These are phyloP conservation scores for Ceyx melanurus DNA, from an alignment of 2,113 vertebrate genomes.

Conservation along the genomic window DNA sequence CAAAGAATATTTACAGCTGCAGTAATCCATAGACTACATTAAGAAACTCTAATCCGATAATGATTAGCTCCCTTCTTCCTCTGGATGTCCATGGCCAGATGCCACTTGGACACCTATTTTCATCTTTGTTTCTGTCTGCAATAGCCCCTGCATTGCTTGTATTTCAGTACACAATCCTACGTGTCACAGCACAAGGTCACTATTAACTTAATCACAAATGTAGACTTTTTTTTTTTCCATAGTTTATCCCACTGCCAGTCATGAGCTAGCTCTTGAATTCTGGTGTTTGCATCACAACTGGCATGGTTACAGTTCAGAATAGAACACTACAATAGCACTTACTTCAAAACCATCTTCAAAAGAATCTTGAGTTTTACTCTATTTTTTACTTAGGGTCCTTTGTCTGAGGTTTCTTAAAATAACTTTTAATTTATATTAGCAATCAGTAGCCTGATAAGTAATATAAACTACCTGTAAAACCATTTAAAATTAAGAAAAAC, in stretches of 20 bases:
- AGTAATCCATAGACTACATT: conserved; percentile 37
- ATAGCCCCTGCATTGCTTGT: neutral
- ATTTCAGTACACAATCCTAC: neutral
- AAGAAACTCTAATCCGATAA: conserved; percentile 29
- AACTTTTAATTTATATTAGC: neutral
- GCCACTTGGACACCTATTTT: neutral
- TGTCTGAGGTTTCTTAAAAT: neutral
- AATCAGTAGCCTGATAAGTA: neutral
- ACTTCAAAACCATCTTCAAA: neutral
- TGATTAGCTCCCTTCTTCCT: conserved; percentile 31
- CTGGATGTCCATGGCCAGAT: neutral
- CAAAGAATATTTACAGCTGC: conserved; percentile 60
- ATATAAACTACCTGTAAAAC: neutral
- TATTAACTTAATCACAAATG: neutral
- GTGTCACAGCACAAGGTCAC: neutral
- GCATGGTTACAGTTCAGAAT: neutral
- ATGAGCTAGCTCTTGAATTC: neutral
- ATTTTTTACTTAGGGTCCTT: neutral
- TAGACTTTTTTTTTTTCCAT: neutral
- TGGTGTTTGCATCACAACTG: neutral
- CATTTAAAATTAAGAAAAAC: neutral
- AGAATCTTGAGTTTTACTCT: neutral
- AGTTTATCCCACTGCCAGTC: neutral
- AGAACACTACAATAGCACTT: rapidly evolving
- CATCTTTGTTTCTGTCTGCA: neutral